Evolutionary conservation across 1,140 invertebrate species (phyloP).

Genomic region (Manduca sexta): DNA sequence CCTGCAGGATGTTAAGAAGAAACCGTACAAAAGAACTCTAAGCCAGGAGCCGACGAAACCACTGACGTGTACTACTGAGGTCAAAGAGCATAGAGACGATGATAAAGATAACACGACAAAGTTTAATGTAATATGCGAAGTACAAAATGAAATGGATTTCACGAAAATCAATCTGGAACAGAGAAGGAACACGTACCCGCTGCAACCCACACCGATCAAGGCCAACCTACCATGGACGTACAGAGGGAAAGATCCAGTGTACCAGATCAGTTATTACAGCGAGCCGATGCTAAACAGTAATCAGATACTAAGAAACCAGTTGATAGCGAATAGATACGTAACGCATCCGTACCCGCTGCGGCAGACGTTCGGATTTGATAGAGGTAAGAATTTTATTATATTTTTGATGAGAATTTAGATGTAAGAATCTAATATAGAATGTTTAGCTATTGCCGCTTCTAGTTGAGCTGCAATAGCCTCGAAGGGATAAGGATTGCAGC

Average conservation of each 20-base stretch:
- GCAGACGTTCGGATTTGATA: conserved; percentile 50
- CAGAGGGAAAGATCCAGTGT: conserved; percentile 30
- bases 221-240: conserved; percentile 39
- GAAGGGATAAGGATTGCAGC: too few relatives aligned
- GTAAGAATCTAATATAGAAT: too few relatives aligned
- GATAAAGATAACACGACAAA: background rate
- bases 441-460: too few relatives aligned
- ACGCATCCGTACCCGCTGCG: conserved; percentile 39
- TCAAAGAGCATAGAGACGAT: background rate
- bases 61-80: conserved; percentile 23
- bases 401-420: too few relatives aligned
- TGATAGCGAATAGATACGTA: conserved; percentile 45
- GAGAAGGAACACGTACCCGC: conserved; percentile 47
- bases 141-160: conserved; percentile 36
- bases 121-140: conserved; percentile 28
- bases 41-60: conserved; percentile 36
- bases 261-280: conserved; percentile 45
- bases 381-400: conserved; percentile 31
- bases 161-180: conserved; percentile 43
- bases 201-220: conserved; percentile 53
- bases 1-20: conserved; percentile 38
- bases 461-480: too few relatives aligned
- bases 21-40: conserved; percentile 29
- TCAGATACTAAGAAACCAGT: conserved; percentile 46
- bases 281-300: conserved; percentile 48